These are phyloP conservation scores for Micrastur ruficollis DNA, from an alignment of 2,797 vertebrate genomes.

Conservation along the genomic window DNA sequence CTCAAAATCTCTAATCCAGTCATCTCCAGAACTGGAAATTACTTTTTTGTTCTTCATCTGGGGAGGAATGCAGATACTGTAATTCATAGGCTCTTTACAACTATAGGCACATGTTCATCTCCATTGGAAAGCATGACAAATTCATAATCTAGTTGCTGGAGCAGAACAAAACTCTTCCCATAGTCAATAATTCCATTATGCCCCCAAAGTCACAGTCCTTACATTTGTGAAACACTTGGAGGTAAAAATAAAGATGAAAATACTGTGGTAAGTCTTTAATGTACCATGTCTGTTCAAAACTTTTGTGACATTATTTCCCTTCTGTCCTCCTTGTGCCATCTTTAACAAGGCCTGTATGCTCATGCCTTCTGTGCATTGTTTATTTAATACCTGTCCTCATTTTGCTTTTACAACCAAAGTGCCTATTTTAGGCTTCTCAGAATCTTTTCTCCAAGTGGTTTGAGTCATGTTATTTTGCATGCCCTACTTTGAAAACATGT, in stretches of 20 bases:
- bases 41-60: neutral
- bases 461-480: neutral
- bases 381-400: slow-evolving; percentile 34
- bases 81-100: neutral
- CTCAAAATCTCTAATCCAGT: neutral
- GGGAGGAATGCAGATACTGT: neutral
- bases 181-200: neutral
- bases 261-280: neutral
- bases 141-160: neutral
- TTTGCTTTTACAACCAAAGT: neutral
- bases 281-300: neutral
- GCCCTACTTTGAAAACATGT: neutral
- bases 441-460: neutral
- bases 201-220: neutral
- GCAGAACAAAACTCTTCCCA: neutral
- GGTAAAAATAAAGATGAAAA: neutral
- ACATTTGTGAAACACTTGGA: neutral
- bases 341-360: neutral
- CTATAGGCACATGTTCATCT: neutral
- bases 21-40: neutral
- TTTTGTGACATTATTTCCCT: neutral
- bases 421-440: slow-evolving; percentile 7
- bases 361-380: slow-evolving; percentile 12
- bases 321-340: slow-evolving; percentile 27
- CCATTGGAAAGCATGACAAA: neutral